These are phyloP conservation scores for Drosophila stalkeri DNA, from an alignment of 2,888 invertebrate species.

Conservation along the genomic window DNA sequence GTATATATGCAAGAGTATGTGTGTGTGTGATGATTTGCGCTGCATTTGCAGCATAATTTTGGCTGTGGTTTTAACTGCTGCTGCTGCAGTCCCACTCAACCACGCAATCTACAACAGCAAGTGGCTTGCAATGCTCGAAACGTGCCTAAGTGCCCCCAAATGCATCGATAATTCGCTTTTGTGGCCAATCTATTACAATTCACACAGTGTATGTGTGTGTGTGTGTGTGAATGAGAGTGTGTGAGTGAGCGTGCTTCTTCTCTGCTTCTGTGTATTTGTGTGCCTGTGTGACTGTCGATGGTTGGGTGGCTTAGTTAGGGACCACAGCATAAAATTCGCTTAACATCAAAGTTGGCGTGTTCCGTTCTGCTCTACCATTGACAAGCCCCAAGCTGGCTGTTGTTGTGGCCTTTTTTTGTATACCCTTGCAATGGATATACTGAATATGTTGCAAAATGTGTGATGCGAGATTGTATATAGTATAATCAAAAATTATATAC, in stretches of 20 bases:
- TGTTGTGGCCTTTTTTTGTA: slow-evolving; percentile 2
- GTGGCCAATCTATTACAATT: slow-evolving; percentile 71
- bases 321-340: slow-evolving; percentile 42
- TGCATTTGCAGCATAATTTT: slow-evolving; percentile 38
- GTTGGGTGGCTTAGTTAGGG: slow-evolving; percentile 28
- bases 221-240: slow-evolving; percentile 3
- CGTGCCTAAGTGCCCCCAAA: slow-evolving; percentile 75
- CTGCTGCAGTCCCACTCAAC: slow-evolving; percentile 28
- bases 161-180: slow-evolving; percentile 79
- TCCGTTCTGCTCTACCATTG: slow-evolving; percentile 29
- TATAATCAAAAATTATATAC: not conserved
- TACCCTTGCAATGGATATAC: not conserved
- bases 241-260: slow-evolving; percentile 15
- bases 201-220: slow-evolving; percentile 18
- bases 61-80: slow-evolving; percentile 23
- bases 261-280: not conserved
- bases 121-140: slow-evolving; percentile 41
- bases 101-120: slow-evolving; percentile 8
- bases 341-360: slow-evolving; percentile 62
- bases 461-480: not conserved
- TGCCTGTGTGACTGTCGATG: slow-evolving; percentile 20
- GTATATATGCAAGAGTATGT: not conserved
- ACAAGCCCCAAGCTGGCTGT: slow-evolving; percentile 22
- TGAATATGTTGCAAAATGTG: too few relatives aligned
- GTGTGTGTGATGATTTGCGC: slow-evolving; percentile 11